Conservation (phyloP, 2,797 vertebrate species). For the Discoglossus pictus region DNA sequence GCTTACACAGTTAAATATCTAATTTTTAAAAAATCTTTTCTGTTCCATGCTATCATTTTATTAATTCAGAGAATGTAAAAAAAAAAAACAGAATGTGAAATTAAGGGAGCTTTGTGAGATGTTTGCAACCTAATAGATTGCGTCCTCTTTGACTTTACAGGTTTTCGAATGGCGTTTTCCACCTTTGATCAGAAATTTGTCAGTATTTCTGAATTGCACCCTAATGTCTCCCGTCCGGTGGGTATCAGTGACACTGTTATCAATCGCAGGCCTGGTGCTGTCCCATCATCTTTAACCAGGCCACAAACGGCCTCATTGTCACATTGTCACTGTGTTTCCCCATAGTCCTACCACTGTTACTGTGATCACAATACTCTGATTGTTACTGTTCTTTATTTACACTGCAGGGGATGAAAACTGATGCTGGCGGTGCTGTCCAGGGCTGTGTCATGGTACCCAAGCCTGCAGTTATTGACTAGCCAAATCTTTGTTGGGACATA, state of each 20-base stretch:
- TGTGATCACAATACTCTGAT: constrained; percentile 58
- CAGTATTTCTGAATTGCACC: constrained; percentile 85
- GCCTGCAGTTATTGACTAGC: constrained; percentile 53
- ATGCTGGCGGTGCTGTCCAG: constrained; percentile 55
- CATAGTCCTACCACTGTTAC: constrained; percentile 53
- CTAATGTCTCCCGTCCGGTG: constrained; percentile 84
- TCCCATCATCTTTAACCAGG: constrained; percentile 24
- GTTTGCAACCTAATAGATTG: not conserved
- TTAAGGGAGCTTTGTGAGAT: too few relatives aligned
- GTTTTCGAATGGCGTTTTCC: constrained; percentile 68
- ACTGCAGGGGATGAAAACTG: constrained; percentile 61
- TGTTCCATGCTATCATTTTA: too few relatives aligned
- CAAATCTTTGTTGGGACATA: constrained; percentile 53
- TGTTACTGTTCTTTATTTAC: constrained; percentile 58
- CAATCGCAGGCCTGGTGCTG: constrained; percentile 55
- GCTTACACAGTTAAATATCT: too few relatives aligned
- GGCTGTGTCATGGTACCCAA: constrained; percentile 44
- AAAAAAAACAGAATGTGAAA: too few relatives aligned
- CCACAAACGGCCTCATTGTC: constrained; percentile 58
- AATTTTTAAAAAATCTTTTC: too few relatives aligned
- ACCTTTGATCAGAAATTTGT: constrained; percentile 67
- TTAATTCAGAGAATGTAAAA: too few relatives aligned
- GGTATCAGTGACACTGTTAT: constrained; percentile 61
- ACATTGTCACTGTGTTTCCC: constrained; percentile 58
- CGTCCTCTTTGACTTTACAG: constrained; percentile 57